Conservation (phyloP, 2,113 vertebrate genomes). For the Anarhynchus alexandrinus region DNA sequence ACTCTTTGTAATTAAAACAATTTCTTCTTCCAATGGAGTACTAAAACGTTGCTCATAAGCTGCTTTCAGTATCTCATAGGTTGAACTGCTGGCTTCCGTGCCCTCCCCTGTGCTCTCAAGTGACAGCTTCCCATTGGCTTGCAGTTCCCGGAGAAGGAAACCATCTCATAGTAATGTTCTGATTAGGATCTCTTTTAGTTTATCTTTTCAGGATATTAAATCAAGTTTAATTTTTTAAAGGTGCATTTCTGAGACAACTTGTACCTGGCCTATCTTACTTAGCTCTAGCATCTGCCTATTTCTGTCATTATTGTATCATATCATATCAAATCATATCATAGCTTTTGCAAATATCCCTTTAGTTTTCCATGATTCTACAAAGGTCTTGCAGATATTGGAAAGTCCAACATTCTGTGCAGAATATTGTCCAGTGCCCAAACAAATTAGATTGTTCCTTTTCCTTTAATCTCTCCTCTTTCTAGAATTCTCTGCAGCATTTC, state of each 20-base stretch:
- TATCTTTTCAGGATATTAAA: not conserved
- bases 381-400: not conserved
- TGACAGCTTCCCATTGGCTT: not conserved
- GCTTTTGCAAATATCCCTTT: not conserved
- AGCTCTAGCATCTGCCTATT: not conserved
- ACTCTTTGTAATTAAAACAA: not conserved
- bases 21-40: not conserved
- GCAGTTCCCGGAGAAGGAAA: not conserved
- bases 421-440: not conserved
- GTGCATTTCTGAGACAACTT: not conserved
- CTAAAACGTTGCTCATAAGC: not conserved
- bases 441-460: not conserved
- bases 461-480: not conserved
- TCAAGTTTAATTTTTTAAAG: not conserved
- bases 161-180: not conserved
- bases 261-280: not conserved
- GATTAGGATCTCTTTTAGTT: not conserved
- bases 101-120: not conserved
- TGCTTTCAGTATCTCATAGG: not conserved
- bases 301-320: not conserved
- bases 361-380: not conserved
- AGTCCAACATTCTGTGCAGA: not conserved
- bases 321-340: not conserved
- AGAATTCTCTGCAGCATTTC: not conserved
- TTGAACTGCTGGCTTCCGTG: not conserved